These are phyloP conservation scores for Oscheius onirici DNA, from an alignment of 2,888 invertebrate genomes.

Conservation along the genomic window DNA sequence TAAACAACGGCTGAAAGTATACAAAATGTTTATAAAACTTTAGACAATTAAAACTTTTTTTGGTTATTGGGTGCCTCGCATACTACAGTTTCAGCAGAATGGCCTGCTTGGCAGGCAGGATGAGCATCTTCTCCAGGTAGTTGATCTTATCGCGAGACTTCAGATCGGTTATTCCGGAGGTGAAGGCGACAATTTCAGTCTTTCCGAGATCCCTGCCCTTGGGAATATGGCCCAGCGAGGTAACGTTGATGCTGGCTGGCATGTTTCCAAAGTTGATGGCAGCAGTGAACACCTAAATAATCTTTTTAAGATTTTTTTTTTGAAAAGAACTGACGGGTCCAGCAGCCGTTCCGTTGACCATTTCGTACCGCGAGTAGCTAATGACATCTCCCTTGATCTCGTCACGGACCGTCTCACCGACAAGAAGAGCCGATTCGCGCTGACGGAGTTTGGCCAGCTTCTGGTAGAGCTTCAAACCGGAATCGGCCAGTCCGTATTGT, in stretches of 20 bases:
- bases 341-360: constrained; percentile 38
- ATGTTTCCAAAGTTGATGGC: constrained; percentile 53
- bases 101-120: constrained; percentile 50
- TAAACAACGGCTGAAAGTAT: no score
- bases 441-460: constrained; percentile 61
- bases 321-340: constrained; percentile 36
- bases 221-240: constrained; percentile 39
- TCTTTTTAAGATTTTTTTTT: not conserved
- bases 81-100: constrained; percentile 49
- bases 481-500: constrained; percentile 45
- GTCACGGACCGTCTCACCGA: constrained; percentile 49
- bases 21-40: not conserved
- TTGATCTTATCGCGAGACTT: constrained; percentile 40
- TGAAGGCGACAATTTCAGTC: constrained; percentile 46
- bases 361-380: constrained; percentile 46
- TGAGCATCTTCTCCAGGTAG: constrained; percentile 33
- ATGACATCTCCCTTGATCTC: constrained; percentile 44
- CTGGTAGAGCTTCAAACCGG: constrained; percentile 56
- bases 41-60: not conserved
- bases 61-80: not conserved
- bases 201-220: constrained; percentile 36
- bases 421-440: constrained; percentile 57
- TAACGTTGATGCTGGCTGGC: constrained; percentile 35
- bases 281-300: constrained; percentile 39
- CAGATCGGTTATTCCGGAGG: constrained; percentile 44